A percentile compares a stretch with the other conserved stretches of the same genome.
phyloP scores from a whole-genome alignment of 2,797 vertebrate species.

The Karalla daura region DNA sequence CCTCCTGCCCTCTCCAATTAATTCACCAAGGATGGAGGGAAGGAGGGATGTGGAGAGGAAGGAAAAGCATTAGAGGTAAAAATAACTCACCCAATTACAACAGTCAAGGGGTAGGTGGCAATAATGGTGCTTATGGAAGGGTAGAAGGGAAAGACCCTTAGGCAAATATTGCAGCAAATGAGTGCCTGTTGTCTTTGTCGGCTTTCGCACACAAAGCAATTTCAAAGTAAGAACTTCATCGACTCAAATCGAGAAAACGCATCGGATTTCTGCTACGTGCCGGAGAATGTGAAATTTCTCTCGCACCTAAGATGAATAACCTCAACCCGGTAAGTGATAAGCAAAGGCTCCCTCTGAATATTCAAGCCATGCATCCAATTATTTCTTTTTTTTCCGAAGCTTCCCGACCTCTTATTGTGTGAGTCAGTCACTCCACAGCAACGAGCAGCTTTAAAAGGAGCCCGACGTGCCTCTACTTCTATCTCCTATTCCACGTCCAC shows the following conservation, averaged over 20 bases:
- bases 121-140: conserved; percentile 45
- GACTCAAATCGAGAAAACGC: not conserved
- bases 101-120: conserved; percentile 45
- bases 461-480: conserved; percentile 29
- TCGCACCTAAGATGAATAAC: conserved; percentile 8
- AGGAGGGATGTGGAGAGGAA: conserved; percentile 47
- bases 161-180: not conserved
- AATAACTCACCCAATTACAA: conserved; percentile 73
- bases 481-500: conserved; percentile 36
- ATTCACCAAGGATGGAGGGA: conserved; percentile 61
- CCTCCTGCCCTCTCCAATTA: conserved; percentile 79
- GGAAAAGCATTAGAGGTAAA: conserved; percentile 62
- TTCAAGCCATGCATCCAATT: conserved; percentile 37
- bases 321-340: conserved; percentile 26
- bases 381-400: conserved; percentile 36
- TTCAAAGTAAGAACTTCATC: not conserved
- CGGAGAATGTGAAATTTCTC: not conserved
- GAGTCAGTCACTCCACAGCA: conserved; percentile 32
- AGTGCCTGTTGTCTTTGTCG: not conserved
- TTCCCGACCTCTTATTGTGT: conserved; percentile 24
- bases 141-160: not conserved
- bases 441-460: conserved; percentile 21
- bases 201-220: not conserved
- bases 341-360: conserved; percentile 15
- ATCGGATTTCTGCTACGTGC: not conserved